Evolutionary conservation across 2,113 vertebrate genomes (phyloP).

Genomic region (Myodes glareolus): DNA sequence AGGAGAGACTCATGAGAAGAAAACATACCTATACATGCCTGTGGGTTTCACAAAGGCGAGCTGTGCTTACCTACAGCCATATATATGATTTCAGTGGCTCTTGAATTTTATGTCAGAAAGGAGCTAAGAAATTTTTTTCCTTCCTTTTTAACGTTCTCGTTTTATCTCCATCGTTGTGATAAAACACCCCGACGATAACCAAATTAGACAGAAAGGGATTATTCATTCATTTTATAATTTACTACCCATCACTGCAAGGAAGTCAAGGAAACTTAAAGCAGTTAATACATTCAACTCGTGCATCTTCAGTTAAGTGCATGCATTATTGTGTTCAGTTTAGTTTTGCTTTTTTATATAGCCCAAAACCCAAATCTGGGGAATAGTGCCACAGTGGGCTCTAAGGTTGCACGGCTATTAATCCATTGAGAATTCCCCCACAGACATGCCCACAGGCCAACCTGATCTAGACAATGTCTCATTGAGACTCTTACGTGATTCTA

Average conservation of each 20-base stretch:
- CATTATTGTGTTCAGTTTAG: no score
- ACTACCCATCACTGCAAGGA: background rate
- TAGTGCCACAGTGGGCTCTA: background rate
- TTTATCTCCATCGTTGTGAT: background rate
- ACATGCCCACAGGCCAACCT: background rate
- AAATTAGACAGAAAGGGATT: background rate
- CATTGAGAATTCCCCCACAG: background rate
- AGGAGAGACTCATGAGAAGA: background rate
- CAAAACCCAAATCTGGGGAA: background rate
- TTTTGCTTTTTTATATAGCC: background rate
- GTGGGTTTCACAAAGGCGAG: background rate
- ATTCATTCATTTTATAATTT: background rate
- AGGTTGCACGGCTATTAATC: background rate
- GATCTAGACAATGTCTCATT: background rate
- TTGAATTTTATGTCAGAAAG: background rate
- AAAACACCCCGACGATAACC: background rate
- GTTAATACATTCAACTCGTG: background rate
- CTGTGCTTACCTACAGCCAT: background rate
- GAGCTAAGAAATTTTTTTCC: background rate
- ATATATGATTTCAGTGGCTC: background rate
- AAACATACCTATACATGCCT: no score
- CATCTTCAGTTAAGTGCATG: background rate
- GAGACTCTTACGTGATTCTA: background rate
- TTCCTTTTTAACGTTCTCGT: background rate
- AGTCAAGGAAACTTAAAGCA: background rate